These are phyloP conservation scores for Acanthopleura granulata DNA, from an alignment of 2,888 invertebrate species.

Conservation along the genomic window DNA sequence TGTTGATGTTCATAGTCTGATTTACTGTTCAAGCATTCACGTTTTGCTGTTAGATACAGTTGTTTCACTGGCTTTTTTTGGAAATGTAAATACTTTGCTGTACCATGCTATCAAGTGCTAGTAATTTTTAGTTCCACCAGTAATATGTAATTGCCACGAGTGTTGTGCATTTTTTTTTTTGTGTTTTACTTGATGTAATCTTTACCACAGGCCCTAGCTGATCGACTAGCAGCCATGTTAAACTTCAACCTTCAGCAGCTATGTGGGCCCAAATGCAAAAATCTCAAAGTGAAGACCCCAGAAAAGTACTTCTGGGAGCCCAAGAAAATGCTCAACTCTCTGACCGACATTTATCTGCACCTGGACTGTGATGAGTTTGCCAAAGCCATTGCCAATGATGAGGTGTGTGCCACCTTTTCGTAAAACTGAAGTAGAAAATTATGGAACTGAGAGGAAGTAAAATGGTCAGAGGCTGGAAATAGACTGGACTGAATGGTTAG, in stretches of 20 bases:
- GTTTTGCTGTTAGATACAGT: too few relatives aligned
- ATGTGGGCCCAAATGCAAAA: constrained; percentile 94
- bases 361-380: constrained; percentile 87
- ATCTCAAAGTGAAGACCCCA: constrained; percentile 89
- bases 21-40: too few relatives aligned
- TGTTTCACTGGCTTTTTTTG: too few relatives aligned
- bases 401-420: constrained; percentile 75
- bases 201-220: constrained; percentile 81
- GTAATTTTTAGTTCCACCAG: too few relatives aligned
- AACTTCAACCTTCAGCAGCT: constrained; percentile 98
- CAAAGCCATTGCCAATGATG: constrained; percentile 90
- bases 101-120: too few relatives aligned
- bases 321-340: constrained; percentile 87
- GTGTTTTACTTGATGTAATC: constrained; percentile 21
- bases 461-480: too few relatives aligned
- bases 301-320: constrained; percentile 99
- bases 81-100: too few relatives aligned
- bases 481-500: too few relatives aligned
- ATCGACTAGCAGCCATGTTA: constrained; percentile 96
- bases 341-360: constrained; percentile 97
- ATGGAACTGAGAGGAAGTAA: too few relatives aligned
- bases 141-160: too few relatives aligned
- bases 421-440: too few relatives aligned
- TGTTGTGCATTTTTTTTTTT: constrained; percentile 3
- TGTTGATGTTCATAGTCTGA: too few relatives aligned